Evolutionary conservation across 2,888 invertebrate species (phyloP), one percentile per base, ranked within the genome.

Genomic region (Epinotia brunnichana): DNA sequence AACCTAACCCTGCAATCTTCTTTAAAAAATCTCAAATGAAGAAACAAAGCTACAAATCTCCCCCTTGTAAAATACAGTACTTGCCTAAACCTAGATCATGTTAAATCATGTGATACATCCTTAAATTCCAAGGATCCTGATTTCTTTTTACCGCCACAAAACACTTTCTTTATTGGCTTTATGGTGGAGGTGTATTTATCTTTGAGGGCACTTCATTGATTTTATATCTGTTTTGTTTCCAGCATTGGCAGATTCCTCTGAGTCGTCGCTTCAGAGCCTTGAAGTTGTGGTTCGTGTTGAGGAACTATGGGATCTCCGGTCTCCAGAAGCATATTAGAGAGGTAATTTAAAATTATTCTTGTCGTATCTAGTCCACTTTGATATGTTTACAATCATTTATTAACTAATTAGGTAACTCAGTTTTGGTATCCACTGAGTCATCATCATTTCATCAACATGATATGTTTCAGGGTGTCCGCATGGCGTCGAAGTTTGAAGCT

Each of bases 161-260:
- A 3, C 4, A 13, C 13, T n/a, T 2, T n/a, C 0, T 15, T 2
- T 2, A n/a, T 4, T 48, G n/a, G 1, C 48, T 48, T 48, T 13
- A 7, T n/a, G 48, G 48, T 4, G 48, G 7, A 48, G 48, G 48
- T 5, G 1, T 48, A 5, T n/a, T 13, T 3, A 13, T 0, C n/a
- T 48, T 44, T 2, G 15, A n/a, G 15, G 17, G 21, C 4, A 13
- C 44, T 13, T 44, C 15, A 5, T 39, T 53, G 4, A 19, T 41
- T 19, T 13, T 21, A 24, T 9, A 41, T 61, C 9, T 29, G 2
- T n/a, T 51, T 24, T 62, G 11, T 79, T 94, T 93, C 15, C 85
- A 98, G 98, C 99, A 99, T 84, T 99, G 99, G 99, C 99, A 99
- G 91, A 98, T 99, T 69, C 98, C 98, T 0, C 86, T 99, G 66